These are phyloP conservation scores for Lasius fuliginosus DNA, from an alignment of 2,888 invertebrate species.

Conservation along the genomic window DNA sequence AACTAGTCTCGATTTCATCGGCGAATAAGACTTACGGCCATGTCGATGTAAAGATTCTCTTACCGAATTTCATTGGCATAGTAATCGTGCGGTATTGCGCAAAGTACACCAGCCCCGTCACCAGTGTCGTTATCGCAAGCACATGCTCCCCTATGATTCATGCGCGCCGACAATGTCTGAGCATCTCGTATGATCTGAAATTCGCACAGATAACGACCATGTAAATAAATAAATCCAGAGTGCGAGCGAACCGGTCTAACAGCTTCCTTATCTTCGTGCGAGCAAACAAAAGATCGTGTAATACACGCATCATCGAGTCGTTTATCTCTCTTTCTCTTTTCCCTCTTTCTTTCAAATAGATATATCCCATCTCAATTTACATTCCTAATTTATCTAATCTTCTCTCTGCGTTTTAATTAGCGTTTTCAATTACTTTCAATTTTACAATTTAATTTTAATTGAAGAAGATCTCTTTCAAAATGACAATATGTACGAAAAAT, in stretches of 20 bases:
- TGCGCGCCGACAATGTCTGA: constrained; percentile 96
- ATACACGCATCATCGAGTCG: not conserved
- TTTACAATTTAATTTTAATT: not conserved
- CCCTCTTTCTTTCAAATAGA: not conserved
- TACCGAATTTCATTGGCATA: constrained; percentile 95
- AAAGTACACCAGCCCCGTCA: constrained; percentile 99
- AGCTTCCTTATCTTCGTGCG: not conserved
- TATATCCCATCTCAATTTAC: not conserved
- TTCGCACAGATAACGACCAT: constrained; percentile 37
- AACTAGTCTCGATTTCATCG: not conserved
- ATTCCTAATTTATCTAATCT: constrained; percentile 7
- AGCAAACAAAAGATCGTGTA: not conserved
- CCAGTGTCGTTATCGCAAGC: constrained; percentile 99
- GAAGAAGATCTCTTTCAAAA: not conserved
- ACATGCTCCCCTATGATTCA: constrained; percentile 99
- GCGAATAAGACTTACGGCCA: not conserved
- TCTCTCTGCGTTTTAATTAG: not conserved
- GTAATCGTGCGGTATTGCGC: constrained; percentile 98
- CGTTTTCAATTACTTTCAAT: not conserved
- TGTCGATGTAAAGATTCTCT: constrained; percentile 69
- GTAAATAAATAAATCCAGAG: not conserved
- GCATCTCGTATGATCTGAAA: constrained; percentile 97
- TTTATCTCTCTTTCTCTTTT: not conserved
- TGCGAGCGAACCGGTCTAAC: not conserved
- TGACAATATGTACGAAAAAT: not conserved